phyloP scores from a whole-genome alignment of 2,113 vertebrate genomes.

The Rhea americana region DNA sequence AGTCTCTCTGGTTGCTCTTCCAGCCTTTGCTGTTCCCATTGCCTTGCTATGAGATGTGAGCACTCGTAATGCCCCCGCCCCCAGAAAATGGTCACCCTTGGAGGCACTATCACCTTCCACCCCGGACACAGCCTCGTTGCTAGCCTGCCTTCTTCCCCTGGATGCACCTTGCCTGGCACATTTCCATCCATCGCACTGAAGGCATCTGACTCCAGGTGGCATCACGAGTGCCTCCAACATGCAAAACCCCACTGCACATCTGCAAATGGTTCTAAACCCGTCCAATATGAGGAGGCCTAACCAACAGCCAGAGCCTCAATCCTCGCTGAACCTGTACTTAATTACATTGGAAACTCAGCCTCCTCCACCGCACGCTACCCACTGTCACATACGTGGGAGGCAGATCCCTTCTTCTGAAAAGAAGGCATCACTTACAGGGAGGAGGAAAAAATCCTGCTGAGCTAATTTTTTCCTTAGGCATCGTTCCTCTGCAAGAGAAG shows the following conservation, averaged over 20 bases:
- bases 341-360: not conserved
- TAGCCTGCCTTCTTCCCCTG: not conserved
- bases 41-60: not conserved
- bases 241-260: not conserved
- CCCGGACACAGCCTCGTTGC: too few relatives aligned
- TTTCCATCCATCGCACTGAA: not conserved
- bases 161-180: not conserved
- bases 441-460: too few relatives aligned
- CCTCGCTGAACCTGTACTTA: not conserved
- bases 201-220: not conserved
- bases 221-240: accelerated
- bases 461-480: too few relatives aligned
- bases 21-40: not conserved
- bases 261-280: too few relatives aligned
- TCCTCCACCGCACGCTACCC: accelerated
- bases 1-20: not conserved
- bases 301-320: not conserved
- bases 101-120: not conserved
- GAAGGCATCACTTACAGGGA: not conserved
- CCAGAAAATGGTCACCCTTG: accelerated
- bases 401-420: not conserved
- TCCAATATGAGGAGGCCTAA: not conserved
- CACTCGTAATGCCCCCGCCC: not conserved
- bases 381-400: not conserved
- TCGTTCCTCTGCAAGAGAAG: too few relatives aligned